phyloP scores from a whole-genome alignment of 2,113 vertebrate genomes.

The Leucosticte australis region DNA sequence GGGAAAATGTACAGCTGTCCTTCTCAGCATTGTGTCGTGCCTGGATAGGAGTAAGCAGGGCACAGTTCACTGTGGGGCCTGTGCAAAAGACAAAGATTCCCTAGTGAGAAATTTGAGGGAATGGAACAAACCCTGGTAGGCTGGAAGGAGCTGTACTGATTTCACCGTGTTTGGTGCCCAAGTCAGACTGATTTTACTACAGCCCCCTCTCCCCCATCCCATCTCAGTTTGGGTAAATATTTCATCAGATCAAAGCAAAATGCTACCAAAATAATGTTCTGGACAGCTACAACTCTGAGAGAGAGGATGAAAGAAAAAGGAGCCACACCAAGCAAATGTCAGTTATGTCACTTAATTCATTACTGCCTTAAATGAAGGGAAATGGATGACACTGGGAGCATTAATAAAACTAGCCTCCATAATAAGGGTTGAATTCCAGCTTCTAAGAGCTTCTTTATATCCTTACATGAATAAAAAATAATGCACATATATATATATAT shows the following conservation, averaged over 20 bases:
- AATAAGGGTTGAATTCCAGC: not conserved
- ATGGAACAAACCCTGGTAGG: not conserved
- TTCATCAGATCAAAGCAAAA: not conserved
- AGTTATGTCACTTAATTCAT: not conserved
- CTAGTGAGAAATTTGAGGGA: not conserved
- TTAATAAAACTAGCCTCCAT: not conserved
- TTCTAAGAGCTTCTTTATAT: not conserved
- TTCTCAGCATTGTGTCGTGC: fast-evolving
- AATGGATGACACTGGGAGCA: not conserved
- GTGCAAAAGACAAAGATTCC: not conserved
- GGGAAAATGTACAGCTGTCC: not conserved
- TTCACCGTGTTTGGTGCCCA: not conserved
- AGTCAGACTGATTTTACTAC: not conserved
- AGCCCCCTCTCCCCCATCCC: fast-evolving
- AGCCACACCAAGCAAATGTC: not conserved
- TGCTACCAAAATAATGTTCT: not conserved
- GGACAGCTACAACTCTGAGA: not conserved
- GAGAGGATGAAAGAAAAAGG: not conserved
- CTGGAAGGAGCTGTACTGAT: not conserved
- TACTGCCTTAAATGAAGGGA: not conserved
- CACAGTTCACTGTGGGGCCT: no score
- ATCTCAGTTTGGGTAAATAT: not conserved
- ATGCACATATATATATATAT: not conserved
- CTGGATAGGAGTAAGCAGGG: not conserved
- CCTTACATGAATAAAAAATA: not conserved